Conservation (phyloP, 23 tunicate genomes). For the Corella eumyota region DNA sequence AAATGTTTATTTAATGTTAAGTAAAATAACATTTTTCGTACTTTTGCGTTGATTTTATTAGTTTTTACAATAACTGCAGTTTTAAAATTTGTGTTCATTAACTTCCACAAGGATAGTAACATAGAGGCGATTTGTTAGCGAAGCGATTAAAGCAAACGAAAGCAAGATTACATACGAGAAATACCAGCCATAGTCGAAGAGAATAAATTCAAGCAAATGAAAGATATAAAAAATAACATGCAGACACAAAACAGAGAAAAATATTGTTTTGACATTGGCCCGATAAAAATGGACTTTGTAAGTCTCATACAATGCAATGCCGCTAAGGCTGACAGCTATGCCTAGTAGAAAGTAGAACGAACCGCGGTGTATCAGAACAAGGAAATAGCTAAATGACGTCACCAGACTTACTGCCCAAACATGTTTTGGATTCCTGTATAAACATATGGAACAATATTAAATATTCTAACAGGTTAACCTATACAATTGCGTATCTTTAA, state of each 20-base stretch:
- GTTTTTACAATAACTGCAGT: background rate
- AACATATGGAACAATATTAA: background rate
- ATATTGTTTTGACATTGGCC: slow-evolving; percentile 18
- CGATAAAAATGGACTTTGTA: slow-evolving; percentile 64
- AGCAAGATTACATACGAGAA: slow-evolving; percentile 15
- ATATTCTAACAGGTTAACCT: background rate
- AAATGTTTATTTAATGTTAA: too few species aligned
- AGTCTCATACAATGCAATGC: slow-evolving; percentile 58
- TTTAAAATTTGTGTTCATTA: slow-evolving; percentile 43
- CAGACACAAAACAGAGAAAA: slow-evolving; percentile 16
- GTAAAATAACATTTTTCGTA: too few species aligned
- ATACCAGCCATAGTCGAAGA: slow-evolving; percentile 2
- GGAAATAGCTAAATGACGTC: slow-evolving; percentile 17
- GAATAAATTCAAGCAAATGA: slow-evolving; percentile 8
- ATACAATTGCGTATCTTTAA: background rate
- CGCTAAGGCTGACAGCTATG: slow-evolving; percentile 28
- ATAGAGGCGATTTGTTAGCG: slow-evolving; percentile 35
- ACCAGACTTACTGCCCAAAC: slow-evolving; percentile 7
- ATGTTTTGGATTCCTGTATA: slow-evolving; percentile 38
- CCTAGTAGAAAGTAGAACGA: slow-evolving; percentile 47
- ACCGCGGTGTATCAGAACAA: slow-evolving; percentile 23
- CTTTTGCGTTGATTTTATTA: too few species aligned
- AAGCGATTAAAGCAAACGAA: slow-evolving; percentile 21
- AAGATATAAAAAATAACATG: slow-evolving; percentile 11
- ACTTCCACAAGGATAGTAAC: slow-evolving; percentile 44